Percentiles rank a stretch among this genome's conserved stretches.
Evolutionary conservation across 2,797 vertebrate species (phyloP).

Genomic region (Chanos chanos): DNA sequence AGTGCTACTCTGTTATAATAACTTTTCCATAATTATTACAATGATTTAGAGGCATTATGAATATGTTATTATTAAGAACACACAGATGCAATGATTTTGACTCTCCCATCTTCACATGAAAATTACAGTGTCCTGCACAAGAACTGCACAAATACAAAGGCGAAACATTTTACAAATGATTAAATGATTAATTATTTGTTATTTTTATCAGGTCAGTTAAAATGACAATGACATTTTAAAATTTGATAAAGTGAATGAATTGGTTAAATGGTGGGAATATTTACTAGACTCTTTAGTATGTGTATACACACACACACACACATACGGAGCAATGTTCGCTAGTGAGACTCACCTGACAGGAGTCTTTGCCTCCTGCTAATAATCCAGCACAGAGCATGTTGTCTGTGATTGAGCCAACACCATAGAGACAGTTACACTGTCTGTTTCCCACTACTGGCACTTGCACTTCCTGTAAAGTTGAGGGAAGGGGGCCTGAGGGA

Average conservation of each 20-base stretch:
- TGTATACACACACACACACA: not conserved
- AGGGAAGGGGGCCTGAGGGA: accelerated
- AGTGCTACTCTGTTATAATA: too few species aligned
- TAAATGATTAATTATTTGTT: not conserved
- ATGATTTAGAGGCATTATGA: too few species aligned
- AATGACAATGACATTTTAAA: too few species aligned
- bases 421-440: constrained; percentile 40
- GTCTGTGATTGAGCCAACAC: accelerated
- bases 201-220: not conserved
- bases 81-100: too few species aligned
- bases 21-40: too few species aligned
- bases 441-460: constrained; percentile 53
- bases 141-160: too few species aligned
- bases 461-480: constrained; percentile 50
- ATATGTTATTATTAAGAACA: too few species aligned
- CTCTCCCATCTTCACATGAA: too few species aligned
- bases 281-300: not conserved
- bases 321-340: not conserved
- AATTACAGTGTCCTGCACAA: too few species aligned
- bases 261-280: too few species aligned
- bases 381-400: constrained; percentile 59
- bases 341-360: constrained; percentile 53
- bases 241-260: too few species aligned
- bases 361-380: constrained; percentile 42
- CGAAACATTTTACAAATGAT: too few species aligned